Percentiles rank a stretch among this genome's conserved stretches.
phyloP scores from a whole-genome alignment of 2,113 vertebrate species.

The Labrus mixtus region DNA sequence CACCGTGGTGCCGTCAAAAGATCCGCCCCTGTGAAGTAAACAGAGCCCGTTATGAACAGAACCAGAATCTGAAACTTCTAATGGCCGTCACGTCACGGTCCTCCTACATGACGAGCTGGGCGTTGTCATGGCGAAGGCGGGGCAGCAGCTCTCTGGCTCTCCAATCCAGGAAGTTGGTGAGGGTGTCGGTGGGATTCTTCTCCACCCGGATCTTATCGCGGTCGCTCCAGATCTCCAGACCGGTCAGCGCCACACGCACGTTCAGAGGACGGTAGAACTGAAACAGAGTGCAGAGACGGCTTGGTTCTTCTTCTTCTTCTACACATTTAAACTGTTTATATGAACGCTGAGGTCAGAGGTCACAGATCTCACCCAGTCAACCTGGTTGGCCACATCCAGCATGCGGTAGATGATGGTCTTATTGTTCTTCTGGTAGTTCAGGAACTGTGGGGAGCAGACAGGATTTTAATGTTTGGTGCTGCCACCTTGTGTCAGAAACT shows the following conservation, averaged over 20 bases:
- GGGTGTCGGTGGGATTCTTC: constrained; percentile 77
- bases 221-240: constrained; percentile 92
- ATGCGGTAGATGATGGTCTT: constrained; percentile 85
- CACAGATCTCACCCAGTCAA: constrained; percentile 88
- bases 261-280: constrained; percentile 92
- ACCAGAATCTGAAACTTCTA: background rate
- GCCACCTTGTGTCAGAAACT: background rate
- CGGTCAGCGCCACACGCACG: constrained; percentile 89
- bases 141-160: constrained; percentile 87
- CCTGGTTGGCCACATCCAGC: constrained; percentile 90
- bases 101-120: constrained; percentile 92
- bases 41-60: fast-evolving
- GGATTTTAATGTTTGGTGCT: background rate
- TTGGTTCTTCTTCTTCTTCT: background rate
- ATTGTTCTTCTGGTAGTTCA: constrained; percentile 83
- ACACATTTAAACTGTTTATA: fast-evolving
- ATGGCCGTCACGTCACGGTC: background rate
- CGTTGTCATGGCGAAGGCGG: constrained; percentile 90
- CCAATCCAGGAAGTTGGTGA: constrained; percentile 92
- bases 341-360: background rate
- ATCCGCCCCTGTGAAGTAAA: constrained; percentile 76
- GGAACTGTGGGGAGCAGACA: constrained; percentile 78
- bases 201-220: constrained; percentile 81
- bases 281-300: background rate
- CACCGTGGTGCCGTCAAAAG: constrained; percentile 86